These are phyloP conservation scores for Eubucco bourcierii DNA, from an alignment of 2,113 vertebrate genomes.

Conservation along the genomic window DNA sequence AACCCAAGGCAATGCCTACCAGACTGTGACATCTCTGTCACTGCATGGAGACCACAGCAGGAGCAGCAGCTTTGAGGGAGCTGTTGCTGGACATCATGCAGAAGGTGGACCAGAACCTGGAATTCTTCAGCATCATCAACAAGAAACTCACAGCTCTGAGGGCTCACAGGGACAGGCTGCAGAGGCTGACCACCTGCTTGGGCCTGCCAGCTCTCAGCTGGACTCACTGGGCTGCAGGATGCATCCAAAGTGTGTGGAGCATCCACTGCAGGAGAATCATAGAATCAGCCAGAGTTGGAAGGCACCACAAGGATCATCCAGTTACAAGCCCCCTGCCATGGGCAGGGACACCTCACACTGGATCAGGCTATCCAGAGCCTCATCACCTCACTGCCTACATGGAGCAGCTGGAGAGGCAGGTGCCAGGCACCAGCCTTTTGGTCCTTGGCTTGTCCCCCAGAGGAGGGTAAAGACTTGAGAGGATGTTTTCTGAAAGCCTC, in stretches of 20 bases:
- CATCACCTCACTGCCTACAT: rapidly evolving
- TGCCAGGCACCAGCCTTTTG: background rate
- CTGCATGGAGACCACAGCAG: rapidly evolving
- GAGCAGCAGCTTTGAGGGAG: background rate
- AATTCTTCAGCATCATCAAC: background rate
- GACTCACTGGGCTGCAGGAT: background rate
- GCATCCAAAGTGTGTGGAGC: background rate
- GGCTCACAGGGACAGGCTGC: background rate
- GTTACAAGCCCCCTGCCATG: too few species aligned
- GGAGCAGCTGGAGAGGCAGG: background rate
- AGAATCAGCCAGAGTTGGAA: too few species aligned
- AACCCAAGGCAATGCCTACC: background rate
- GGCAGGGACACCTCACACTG: too few species aligned
- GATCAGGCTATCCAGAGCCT: too few species aligned
- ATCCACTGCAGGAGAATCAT: background rate
- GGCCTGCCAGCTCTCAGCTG: background rate
- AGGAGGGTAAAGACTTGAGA: background rate
- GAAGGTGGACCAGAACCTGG: background rate
- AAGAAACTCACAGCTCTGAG: background rate
- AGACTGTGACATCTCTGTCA: rapidly evolving
- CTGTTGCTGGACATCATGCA: background rate
- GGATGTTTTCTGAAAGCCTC: background rate
- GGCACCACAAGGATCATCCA: too few species aligned
- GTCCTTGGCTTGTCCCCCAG: background rate
- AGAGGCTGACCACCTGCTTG: background rate